These are phyloP conservation scores for Aleiodes testaceus DNA, from an alignment of 2,888 invertebrate species.

Conservation along the genomic window DNA sequence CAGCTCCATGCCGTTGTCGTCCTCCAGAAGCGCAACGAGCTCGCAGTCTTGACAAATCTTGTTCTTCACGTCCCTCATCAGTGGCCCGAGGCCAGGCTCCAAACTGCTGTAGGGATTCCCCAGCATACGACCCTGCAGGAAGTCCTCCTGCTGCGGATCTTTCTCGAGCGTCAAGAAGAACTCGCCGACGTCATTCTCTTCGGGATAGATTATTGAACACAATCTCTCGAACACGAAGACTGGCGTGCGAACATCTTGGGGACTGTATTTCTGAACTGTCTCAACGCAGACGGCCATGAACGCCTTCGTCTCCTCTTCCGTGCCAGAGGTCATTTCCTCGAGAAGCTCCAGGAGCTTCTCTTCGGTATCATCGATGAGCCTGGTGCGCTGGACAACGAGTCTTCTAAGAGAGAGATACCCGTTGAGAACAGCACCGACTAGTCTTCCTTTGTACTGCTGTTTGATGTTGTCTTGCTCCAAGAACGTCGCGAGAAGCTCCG, in stretches of 20 bases:
- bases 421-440: slow-evolving; percentile 93
- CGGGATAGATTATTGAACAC: slow-evolving; percentile 97
- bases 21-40: slow-evolving; percentile 96
- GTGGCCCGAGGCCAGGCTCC: slow-evolving; percentile 94
- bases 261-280: slow-evolving; percentile 92
- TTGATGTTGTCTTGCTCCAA: slow-evolving; percentile 90
- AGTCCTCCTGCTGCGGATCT: slow-evolving; percentile 99
- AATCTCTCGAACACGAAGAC: slow-evolving; percentile 98
- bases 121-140: slow-evolving; percentile 94
- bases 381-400: slow-evolving; percentile 94
- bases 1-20: slow-evolving; percentile 99
- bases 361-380: slow-evolving; percentile 96
- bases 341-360: slow-evolving; percentile 93
- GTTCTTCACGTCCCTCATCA: slow-evolving; percentile 99
- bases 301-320: slow-evolving; percentile 95
- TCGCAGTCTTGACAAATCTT: slow-evolving; percentile 99
- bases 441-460: slow-evolving; percentile 89
- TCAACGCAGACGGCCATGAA: slow-evolving; percentile 98
- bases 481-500: slow-evolving; percentile 90
- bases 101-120: slow-evolving; percentile 97
- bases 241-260: slow-evolving; percentile 95
- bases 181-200: slow-evolving; percentile 97
- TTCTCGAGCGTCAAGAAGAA: slow-evolving; percentile 97
- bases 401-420: slow-evolving; percentile 93
- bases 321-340: slow-evolving; percentile 96